Evolutionary conservation across 2,113 vertebrate genomes (phyloP).

Genomic region (Actenoides hombroni): DNA sequence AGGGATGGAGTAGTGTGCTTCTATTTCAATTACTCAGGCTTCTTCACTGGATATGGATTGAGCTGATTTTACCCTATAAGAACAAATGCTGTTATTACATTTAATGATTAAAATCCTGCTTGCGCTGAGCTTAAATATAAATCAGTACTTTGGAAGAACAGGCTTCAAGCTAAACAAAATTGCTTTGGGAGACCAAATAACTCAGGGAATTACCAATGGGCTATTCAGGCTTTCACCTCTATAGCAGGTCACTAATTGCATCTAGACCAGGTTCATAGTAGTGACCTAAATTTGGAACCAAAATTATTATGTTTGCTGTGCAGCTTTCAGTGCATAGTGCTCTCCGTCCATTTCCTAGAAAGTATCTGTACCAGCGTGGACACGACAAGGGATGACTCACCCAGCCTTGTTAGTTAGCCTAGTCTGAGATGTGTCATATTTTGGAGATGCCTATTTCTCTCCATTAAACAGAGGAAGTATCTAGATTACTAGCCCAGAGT

Average conservation of each 20-base stretch:
- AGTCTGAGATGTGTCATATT: neutral
- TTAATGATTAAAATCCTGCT: slow-evolving; percentile 67
- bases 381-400: neutral
- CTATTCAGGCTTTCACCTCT: slow-evolving; percentile 46
- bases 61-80: slow-evolving; percentile 52
- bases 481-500: neutral
- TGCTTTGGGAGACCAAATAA: slow-evolving; percentile 65
- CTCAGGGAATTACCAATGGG: slow-evolving; percentile 44
- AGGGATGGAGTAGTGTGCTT: slow-evolving; percentile 22
- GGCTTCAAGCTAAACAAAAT: slow-evolving; percentile 67
- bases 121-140: slow-evolving; percentile 58
- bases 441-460: neutral
- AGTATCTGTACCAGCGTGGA: neutral
- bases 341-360: neutral
- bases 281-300: slow-evolving; percentile 31
- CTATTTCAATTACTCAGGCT: slow-evolving; percentile 47
- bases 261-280: slow-evolving; percentile 31
- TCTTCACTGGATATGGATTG: slow-evolving; percentile 45
- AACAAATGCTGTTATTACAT: slow-evolving; percentile 60
- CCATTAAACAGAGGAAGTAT: neutral
- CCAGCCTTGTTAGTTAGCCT: neutral
- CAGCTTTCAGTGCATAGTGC: neutral
- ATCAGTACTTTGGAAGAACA: slow-evolving; percentile 55
- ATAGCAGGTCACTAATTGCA: slow-evolving; percentile 61
- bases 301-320: neutral